Base-by-base conservation (phyloP, 2,113 vertebrate genomes). In the Ancistrus triradiatus region DNA sequence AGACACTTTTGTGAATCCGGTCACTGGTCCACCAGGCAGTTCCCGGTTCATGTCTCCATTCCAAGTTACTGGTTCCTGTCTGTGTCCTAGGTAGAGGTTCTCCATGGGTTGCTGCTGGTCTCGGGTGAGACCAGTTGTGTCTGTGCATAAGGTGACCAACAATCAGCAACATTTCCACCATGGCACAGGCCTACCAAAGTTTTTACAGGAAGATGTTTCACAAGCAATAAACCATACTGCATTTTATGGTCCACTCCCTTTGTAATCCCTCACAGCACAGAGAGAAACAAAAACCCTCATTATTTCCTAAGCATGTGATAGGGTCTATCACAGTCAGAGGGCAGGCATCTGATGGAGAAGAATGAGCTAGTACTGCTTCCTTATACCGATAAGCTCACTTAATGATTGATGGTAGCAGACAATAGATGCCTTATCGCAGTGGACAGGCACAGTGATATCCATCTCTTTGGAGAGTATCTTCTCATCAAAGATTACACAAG, bases 291-390 rank as follows among this genome's bases (percentile, higher is more conserved):
- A 68, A 66, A 67, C 57, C 49, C 68, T 77, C 73, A 67, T 77
- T 72, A 74, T 66, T 72, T 74, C 51, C 35, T 59, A 68, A 76
- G 70, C 68, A 63, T 50, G 62, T 60, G 68, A 80, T 65, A 55
- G 51, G 72, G 68, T 75, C 70, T 68, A 65, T 77, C 74, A 72
- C 42, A 72, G 73, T 59, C 74, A 58, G 37, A 44, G 60, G 53
- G 22, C 55, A 62, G 56, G 35, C 55, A 37, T 73, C 61, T 66
- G 72, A 74, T 62, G 62, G 70, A 77, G 68, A 75, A 52, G 53
- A 70, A 57, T 46, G 52, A 59, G 42, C 59, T 55, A 48, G 62
- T 43, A 55, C 49, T 52, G 58, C 59, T 37, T 67, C 48, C 31
- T 50, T 61, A 66, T 66, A 71, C 63, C 50, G 73, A 73, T 63